Conservation (phyloP, 1,140 invertebrate genomes). For the Tetramorium simillimum region DNA sequence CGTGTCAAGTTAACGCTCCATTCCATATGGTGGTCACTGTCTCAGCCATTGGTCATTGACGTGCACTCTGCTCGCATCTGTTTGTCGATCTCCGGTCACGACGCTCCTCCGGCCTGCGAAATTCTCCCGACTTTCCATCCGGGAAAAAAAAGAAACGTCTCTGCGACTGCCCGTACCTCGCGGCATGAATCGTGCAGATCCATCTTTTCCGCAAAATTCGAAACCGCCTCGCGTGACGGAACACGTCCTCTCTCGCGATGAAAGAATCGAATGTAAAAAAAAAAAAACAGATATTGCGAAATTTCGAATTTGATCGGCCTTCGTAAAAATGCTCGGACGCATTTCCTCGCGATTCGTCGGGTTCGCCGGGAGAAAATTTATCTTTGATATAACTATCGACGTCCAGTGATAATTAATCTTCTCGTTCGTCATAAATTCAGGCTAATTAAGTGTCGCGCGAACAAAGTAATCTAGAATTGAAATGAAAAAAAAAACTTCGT, state of each 20-base stretch:
- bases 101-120: background rate
- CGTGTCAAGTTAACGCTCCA: conserved; percentile 83
- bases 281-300: background rate
- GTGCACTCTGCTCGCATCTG: conserved; percentile 74
- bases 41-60: conserved; percentile 81
- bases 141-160: background rate
- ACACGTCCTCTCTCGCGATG: background rate
- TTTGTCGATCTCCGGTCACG: background rate
- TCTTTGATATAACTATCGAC: background rate
- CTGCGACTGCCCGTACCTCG: background rate
- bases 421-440: background rate
- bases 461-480: background rate
- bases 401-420: conserved; percentile 13
- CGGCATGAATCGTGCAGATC: background rate
- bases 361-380: background rate
- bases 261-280: background rate
- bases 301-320: background rate
- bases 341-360: background rate
- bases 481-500: background rate
- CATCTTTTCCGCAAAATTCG: background rate
- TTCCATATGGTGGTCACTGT: conserved; percentile 84
- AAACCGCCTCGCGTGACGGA: background rate
- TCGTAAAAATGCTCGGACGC: background rate
- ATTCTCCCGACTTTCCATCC: background rate
- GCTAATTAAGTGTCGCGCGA: background rate